phyloP scores from a whole-genome alignment of 1,140 invertebrate species.

The Drosophila tani region DNA sequence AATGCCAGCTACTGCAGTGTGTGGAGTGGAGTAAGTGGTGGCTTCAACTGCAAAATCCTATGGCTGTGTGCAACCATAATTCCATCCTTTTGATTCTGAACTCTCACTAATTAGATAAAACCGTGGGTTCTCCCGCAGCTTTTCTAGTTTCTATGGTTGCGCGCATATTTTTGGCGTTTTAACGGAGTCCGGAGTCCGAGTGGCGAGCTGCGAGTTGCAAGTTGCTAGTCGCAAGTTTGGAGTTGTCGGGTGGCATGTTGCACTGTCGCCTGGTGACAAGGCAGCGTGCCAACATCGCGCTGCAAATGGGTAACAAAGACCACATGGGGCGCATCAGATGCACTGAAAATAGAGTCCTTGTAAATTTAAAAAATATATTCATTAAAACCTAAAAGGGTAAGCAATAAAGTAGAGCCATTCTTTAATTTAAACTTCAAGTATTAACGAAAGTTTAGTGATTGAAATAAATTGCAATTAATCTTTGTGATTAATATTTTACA shows the following conservation, averaged over 20 bases:
- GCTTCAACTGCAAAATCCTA: conserved; percentile 4
- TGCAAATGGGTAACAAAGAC: conserved; percentile 25
- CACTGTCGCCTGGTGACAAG: conserved; percentile 38
- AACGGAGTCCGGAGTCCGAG: conserved; percentile 17
- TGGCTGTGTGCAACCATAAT: conserved; percentile 32
- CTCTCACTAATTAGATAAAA: conserved; percentile 45
- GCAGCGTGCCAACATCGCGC: conserved; percentile 24
- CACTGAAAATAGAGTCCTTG: not conserved
- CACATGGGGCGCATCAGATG: conserved; percentile 29
- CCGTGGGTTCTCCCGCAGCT: conserved; percentile 5
- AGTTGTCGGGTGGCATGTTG: conserved; percentile 17
- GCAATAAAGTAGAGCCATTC: not conserved
- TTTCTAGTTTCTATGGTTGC: conserved; percentile 43
- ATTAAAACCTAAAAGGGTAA: not conserved
- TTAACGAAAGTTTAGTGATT: too few relatives aligned
- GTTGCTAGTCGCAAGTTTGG: conserved; percentile 4
- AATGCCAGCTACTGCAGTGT: conserved; percentile 5
- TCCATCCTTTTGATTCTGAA: conserved; percentile 31
- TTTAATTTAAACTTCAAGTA: too few relatives aligned
- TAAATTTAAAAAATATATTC: not conserved
- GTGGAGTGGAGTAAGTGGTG: not conserved
- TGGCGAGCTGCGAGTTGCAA: conserved; percentile 29
- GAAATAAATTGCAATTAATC: too few relatives aligned
- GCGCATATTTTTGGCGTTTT: conserved; percentile 35
- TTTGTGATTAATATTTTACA: not conserved